A percentile compares a stretch with the other conserved stretches of the same genome.
phyloP scores from a whole-genome alignment of 2,888 invertebrate species.

The Abrostola tripartita region DNA sequence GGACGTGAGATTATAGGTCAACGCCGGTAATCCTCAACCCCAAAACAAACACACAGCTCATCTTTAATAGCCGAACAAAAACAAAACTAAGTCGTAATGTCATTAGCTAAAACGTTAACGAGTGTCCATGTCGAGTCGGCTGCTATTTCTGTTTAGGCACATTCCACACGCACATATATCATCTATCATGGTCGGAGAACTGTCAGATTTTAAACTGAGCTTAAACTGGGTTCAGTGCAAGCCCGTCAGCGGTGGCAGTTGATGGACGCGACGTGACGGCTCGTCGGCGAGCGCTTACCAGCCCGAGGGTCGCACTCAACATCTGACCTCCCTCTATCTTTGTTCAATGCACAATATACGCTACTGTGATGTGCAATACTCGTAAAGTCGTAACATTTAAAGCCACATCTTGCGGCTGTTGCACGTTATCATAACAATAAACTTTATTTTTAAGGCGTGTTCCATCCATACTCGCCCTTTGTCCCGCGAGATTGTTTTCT shows the following conservation, averaged over 20 bases:
- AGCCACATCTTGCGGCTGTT: neutral
- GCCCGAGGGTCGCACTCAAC: constrained; percentile 62
- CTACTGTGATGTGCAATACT: constrained; percentile 26
- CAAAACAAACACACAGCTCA: constrained; percentile 67
- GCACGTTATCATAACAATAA: neutral
- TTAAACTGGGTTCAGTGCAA: constrained; percentile 74
- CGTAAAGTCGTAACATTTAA: neutral
- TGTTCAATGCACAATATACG: constrained; percentile 26
- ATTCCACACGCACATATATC: constrained; percentile 73
- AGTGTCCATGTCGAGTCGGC: constrained; percentile 62
- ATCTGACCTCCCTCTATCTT: constrained; percentile 64
- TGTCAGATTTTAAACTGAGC: constrained; percentile 81
- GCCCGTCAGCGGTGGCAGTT: constrained; percentile 78
- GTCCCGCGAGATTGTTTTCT: too few relatives aligned
- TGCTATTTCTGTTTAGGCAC: constrained; percentile 77
- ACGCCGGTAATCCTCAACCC: constrained; percentile 50
- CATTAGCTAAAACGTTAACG: constrained; percentile 77
- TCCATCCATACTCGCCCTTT: neutral
- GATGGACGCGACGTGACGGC: constrained; percentile 80
- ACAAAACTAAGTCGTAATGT: constrained; percentile 66
- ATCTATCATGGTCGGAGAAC: constrained; percentile 78
- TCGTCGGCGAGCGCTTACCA: constrained; percentile 64
- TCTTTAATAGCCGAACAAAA: constrained; percentile 63
- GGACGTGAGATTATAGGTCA: constrained; percentile 67
- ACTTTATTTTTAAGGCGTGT: neutral